Evolutionary conservation across 1,140 invertebrate species (phyloP).

Genomic region (Nasonia longicornis): DNA sequence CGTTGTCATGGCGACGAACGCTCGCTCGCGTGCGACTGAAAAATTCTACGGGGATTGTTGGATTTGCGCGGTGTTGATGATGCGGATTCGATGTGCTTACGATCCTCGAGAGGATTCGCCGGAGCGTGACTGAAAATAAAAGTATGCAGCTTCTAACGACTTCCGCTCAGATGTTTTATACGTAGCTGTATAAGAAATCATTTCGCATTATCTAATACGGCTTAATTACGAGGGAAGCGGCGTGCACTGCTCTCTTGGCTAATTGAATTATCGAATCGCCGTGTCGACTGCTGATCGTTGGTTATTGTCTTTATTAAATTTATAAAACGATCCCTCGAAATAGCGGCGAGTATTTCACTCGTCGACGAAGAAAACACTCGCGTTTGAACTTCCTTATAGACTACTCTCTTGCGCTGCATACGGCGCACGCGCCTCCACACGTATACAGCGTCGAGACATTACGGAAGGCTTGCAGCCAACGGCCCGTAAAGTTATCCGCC

Average conservation of each 20-base stretch:
- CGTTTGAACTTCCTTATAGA: not conserved
- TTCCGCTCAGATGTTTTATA: not conserved
- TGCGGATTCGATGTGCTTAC: not conserved
- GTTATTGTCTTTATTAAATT: too few relatives aligned
- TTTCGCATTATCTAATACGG: not conserved
- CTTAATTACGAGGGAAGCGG: too few relatives aligned
- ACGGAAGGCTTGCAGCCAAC: conserved; percentile 37
- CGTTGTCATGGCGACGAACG: too few relatives aligned
- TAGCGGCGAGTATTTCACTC: too few relatives aligned
- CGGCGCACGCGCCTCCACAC: too few relatives aligned
- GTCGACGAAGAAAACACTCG: not conserved
- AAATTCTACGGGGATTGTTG: too few relatives aligned
- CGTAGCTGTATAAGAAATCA: not conserved
- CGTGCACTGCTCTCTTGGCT: too few relatives aligned
- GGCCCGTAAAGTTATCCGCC: conserved; percentile 34
- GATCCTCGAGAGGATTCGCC: not conserved
- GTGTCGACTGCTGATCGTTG: too few relatives aligned
- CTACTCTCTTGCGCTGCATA: not conserved
- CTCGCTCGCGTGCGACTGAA: too few relatives aligned
- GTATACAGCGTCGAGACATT: conserved; percentile 15
- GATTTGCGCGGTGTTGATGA: not conserved
- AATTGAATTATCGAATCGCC: too few relatives aligned
- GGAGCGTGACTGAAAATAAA: not conserved
- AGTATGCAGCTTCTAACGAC: not conserved
- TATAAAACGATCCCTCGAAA: too few relatives aligned